Evolutionary conservation across 35 echinoderm and acorn worm genomes (phyloP), one percentile per base, ranked within the genome.

Genomic region (Apostichopus japonicus): DNA sequence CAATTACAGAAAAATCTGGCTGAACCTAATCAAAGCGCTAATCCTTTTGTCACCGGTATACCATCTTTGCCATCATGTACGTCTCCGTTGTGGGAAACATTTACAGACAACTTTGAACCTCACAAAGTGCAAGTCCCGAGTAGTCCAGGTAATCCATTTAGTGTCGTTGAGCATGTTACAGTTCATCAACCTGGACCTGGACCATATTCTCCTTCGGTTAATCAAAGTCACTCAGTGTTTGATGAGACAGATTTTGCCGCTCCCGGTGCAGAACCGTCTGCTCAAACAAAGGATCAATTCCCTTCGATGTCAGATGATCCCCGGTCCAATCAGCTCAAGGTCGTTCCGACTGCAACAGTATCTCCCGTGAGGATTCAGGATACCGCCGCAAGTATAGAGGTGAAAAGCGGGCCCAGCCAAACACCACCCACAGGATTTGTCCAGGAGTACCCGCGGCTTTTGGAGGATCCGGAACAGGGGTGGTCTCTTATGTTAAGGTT

Each of bases 131-230:
- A 23, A 10, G 76, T 54, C 6, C 61, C 80, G 14, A 54, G 23
- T 6, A 97, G 92, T 90, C 94, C 93, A 79, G 93, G 93, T 13
- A 98, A 98, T 65, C 97, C 95, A 87, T 96, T 98, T 92, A 33
- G 90, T 76, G 44, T 81, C 88, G 71, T 77, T 61, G 83, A 65
- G 63, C 44, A 83, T 91, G 90, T 8, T 10, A 57, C 65, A 84
- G 71, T 72, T 75, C 24, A 91, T 84, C 44, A 87, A 15, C 62
- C 62, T 11, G 76, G 22, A 59, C 22, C 24, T 52, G 51, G 91
- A 55, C 59, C 61, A 54, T 80, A 84, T 54, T 75, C 63, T 10
- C 90, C 78, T 53, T 92, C 51, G 59, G 79, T 52, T 86, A 15
- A 19, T 77, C 65, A 33, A 1, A 23, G 6, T 23, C 81, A 54